A percentile compares a stretch with the other conserved stretches of the same genome.
Evolutionary conservation across 2,888 invertebrate species (phyloP).

Genomic region (Cremastinae sp.): DNA sequence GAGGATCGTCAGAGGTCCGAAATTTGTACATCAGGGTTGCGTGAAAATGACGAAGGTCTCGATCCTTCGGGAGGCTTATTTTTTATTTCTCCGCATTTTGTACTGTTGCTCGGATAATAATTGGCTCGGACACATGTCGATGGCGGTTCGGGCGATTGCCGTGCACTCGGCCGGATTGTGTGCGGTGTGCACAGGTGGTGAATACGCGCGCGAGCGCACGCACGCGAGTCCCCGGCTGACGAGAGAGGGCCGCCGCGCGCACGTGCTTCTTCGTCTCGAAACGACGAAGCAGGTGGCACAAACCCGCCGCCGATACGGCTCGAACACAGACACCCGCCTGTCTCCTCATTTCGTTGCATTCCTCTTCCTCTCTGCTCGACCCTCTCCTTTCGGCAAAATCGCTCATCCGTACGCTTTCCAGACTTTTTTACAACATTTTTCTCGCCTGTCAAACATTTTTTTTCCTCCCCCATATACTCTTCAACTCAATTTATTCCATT

Average conservation of each 20-base stretch:
- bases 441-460: too few relatives aligned
- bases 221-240: conserved; percentile 38
- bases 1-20: too few relatives aligned
- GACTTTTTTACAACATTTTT: too few relatives aligned
- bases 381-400: conserved; percentile 18
- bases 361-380: not conserved
- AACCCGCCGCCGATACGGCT: conserved; percentile 38
- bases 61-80: conserved; percentile 4
- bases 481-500: too few relatives aligned
- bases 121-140: conserved; percentile 47
- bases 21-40: too few relatives aligned
- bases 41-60: too few relatives aligned
- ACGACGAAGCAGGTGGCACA: conserved; percentile 53
- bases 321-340: conserved; percentile 33
- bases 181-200: conserved; percentile 49
- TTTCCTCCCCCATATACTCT: too few relatives aligned
- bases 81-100: conserved; percentile 28
- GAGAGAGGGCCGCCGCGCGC: conserved; percentile 32
- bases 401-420: not conserved
- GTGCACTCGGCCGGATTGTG: conserved; percentile 5
- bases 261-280: conserved; percentile 49
- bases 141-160: conserved; percentile 16
- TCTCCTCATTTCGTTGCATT: conserved; percentile 14
- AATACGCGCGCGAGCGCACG: conserved; percentile 26
- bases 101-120: conserved; percentile 13